Base-by-base conservation (phyloP, 1,140 invertebrate genomes). In the Drosophila lowei region DNA sequence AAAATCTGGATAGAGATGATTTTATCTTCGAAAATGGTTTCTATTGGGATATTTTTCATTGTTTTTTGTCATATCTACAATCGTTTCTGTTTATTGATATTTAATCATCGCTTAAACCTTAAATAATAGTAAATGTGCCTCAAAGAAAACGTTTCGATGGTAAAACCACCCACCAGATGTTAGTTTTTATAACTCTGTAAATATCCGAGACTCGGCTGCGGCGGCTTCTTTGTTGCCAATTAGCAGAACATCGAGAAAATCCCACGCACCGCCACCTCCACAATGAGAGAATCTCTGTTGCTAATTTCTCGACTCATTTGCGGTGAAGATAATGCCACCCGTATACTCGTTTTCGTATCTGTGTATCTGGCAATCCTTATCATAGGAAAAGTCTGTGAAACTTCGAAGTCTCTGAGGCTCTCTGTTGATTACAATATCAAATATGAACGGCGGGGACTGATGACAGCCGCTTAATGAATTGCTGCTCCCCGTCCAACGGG, bases 401-500 rank as follows among this genome's bases (percentile, higher is more conserved):
- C 30, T 30, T 21, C 38, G 3, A 1, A 0, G 44, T 21, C 41
- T 57, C 7, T 30, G 1, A 18, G 18, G 16, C 15, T 21, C 41
- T 16, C 30, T 30, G 16, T 41, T 18, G 21, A 34, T 54, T 42
- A 34, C 25, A 53, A 71, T 61, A 71, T 72, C 68, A 72, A 61
- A 54, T 55, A 60, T 55, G 21, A 30, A 9, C 13, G 16, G 16
- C 34, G 23, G 15, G 2, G 30, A 30, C 30, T 30, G 25, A 52
- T 44, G 68, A 72, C 70, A 72, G 68, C 4, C 50, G 30, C 28
- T 54, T 72, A 63, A 72, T 72, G 46, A 72, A 72, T 72, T 43
- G 68, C 68, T 48, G 16, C 28, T 38, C 1, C 34, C 11, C 34
- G 34, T 38, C 34, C 34, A 38, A 34, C 30, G 9, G 30, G 30